A percentile compares a stretch with the other conserved stretches of the same genome.
phyloP scores from a whole-genome alignment of 2,888 invertebrate genomes.

The Platypus cylindrus region DNA sequence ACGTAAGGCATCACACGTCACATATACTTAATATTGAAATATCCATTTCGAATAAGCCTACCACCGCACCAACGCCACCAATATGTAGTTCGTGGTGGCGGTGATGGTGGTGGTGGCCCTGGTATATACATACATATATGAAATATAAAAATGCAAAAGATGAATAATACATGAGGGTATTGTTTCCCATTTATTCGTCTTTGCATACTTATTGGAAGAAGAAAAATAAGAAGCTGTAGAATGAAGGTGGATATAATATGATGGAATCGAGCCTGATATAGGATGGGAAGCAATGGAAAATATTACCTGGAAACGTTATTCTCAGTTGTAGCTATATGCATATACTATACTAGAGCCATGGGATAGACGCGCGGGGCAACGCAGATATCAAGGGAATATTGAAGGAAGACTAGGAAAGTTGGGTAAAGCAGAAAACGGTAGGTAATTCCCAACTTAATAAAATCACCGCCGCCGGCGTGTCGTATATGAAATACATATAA shows the following conservation, averaged over 20 bases:
- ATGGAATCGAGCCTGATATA: too few relatives aligned
- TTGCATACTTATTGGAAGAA: constrained; percentile 13
- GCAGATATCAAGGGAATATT: too few relatives aligned
- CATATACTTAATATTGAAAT: constrained; percentile 7
- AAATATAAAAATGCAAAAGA: constrained; percentile 10
- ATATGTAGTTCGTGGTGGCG: too few relatives aligned
- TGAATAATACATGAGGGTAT: constrained; percentile 11
- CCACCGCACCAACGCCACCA: too few relatives aligned
- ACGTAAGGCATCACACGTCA: constrained; percentile 3
- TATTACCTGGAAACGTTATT: constrained; percentile 11
- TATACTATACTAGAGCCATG: constrained; percentile 4
- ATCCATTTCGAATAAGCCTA: constrained; percentile 9
- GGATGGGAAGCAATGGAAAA: too few relatives aligned
- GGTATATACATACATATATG: too few relatives aligned
- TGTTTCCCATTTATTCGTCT: constrained; percentile 13
- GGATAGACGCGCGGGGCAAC: too few relatives aligned
- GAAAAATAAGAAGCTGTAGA: too few relatives aligned
- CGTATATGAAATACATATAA: background rate
- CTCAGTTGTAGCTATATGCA: constrained; percentile 8
- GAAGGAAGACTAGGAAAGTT: too few relatives aligned
- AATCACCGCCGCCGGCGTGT: background rate
- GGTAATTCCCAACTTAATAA: constrained; percentile 2
- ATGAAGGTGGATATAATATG: too few relatives aligned
- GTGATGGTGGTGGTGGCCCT: too few relatives aligned
- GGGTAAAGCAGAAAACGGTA: too few relatives aligned